phyloP scores from a whole-genome alignment of 2,888 invertebrate genomes.

The Scelioninae gen. 1 region DNA sequence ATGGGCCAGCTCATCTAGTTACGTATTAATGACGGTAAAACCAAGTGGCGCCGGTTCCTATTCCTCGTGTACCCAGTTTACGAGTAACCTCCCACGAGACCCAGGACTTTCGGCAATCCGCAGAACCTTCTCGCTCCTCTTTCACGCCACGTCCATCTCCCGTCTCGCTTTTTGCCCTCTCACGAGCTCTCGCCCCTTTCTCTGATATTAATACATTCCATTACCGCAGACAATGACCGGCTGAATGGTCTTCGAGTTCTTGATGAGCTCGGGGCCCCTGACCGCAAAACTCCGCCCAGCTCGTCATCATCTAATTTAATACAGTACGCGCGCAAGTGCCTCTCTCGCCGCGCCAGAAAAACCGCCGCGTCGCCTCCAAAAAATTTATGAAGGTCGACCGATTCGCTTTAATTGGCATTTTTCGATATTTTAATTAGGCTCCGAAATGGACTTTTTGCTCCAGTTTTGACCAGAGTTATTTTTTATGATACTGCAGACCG shows the following conservation, averaged over 20 bases:
- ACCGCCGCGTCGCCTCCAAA: constrained; percentile 40
- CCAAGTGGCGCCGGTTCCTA: constrained; percentile 69
- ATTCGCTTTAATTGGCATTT: constrained; percentile 51
- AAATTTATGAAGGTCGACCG: constrained; percentile 61
- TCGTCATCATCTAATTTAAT: constrained; percentile 82
- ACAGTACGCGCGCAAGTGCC: constrained; percentile 68
- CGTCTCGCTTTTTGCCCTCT: constrained; percentile 54
- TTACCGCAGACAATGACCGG: constrained; percentile 83
- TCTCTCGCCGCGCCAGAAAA: constrained; percentile 55
- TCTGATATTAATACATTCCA: constrained; percentile 84
- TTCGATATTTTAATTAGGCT: constrained; percentile 63
- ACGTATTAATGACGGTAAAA: constrained; percentile 74
- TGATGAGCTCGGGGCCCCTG: constrained; percentile 80
- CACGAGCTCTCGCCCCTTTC: constrained; percentile 63
- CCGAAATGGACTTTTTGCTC: background rate
- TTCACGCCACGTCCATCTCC: constrained; percentile 28
- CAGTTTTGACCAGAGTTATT: too few relatives aligned
- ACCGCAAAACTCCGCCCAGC: constrained; percentile 73
- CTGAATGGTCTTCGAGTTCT: constrained; percentile 82
- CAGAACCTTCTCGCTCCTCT: constrained; percentile 60
- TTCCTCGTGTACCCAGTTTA: constrained; percentile 75
- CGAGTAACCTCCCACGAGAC: constrained; percentile 73
- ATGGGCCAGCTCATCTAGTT: constrained; percentile 65
- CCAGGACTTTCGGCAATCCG: constrained; percentile 68
- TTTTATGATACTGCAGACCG: constrained; percentile 11